A percentile compares a stretch with the other conserved stretches of the same genome.
These are phyloP conservation scores for Halocaridina rubra DNA, from an alignment of 2,888 invertebrate genomes.

Conservation along the genomic window DNA sequence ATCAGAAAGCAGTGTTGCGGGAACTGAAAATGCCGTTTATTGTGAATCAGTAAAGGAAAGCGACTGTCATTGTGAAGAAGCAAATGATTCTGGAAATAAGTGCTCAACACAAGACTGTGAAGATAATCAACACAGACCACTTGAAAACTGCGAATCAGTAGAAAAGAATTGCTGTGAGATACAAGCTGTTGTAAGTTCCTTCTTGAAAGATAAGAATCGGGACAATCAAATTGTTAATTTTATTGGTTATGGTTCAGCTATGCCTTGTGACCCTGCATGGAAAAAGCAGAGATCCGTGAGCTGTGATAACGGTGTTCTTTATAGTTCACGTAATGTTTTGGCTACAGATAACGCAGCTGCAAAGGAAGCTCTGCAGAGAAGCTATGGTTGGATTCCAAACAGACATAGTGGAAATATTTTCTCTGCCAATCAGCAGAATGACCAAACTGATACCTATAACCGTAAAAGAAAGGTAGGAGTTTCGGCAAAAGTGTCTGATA, in stretches of 20 bases:
- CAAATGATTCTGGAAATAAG: background rate
- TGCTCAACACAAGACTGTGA: background rate
- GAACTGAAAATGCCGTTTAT: no score
- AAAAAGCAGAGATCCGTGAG: background rate
- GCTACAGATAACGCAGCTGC: background rate
- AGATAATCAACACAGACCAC: background rate
- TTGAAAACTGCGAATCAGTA: background rate
- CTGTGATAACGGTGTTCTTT: slow-evolving; percentile 9
- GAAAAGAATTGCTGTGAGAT: no score
- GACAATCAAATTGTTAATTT: background rate
- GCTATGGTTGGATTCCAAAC: slow-evolving; percentile 26
- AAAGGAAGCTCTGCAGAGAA: background rate
- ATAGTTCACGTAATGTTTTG: background rate
- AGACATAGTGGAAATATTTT: background rate
- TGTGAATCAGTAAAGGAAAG: background rate
- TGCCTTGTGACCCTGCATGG: slow-evolving; percentile 6
- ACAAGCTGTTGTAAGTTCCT: no score
- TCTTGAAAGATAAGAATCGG: background rate
- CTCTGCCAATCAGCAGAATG: background rate
- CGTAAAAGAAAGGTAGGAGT: slow-evolving; percentile 31
- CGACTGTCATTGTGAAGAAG: background rate
- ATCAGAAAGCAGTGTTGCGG: background rate
- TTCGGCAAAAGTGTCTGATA: slow-evolving; percentile 41
- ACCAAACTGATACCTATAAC: background rate
- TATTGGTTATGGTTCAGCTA: slow-evolving; percentile 31